Evolutionary conservation across 2,888 invertebrate genomes (phyloP).

Genomic region (Tachina lurida): DNA sequence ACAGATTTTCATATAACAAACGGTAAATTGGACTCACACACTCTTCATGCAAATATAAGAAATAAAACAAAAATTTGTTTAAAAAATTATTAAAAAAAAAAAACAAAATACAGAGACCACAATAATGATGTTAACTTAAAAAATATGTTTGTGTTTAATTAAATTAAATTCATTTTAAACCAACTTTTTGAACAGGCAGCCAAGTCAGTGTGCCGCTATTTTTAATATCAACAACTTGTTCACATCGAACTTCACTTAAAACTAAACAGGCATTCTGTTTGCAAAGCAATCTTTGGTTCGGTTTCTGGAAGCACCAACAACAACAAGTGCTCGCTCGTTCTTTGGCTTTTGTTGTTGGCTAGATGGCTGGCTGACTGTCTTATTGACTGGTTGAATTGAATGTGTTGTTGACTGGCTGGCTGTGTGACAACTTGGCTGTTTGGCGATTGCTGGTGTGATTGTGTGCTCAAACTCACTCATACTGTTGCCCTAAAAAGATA

Average conservation of each 20-base stretch:
- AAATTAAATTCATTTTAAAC: slow-evolving; percentile 44
- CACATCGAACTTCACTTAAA: slow-evolving; percentile 68
- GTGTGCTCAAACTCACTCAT: slow-evolving; percentile 55
- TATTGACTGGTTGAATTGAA: slow-evolving; percentile 10
- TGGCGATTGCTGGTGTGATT: slow-evolving; percentile 33
- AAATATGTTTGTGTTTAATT: slow-evolving; percentile 3
- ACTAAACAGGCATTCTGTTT: slow-evolving; percentile 60
- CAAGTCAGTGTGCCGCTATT: slow-evolving; percentile 56
- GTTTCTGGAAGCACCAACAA: slow-evolving; percentile 40
- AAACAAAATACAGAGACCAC: slow-evolving; percentile 16
- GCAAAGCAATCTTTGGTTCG: slow-evolving; percentile 50
- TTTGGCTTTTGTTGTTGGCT: slow-evolving; percentile 31
- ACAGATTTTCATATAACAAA: slow-evolving; percentile 7
- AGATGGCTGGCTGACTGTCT: slow-evolving; percentile 27
- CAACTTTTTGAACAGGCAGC: slow-evolving; percentile 47
- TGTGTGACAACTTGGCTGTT: slow-evolving; percentile 25
- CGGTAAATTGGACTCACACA: slow-evolving; percentile 23
- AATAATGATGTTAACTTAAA: slow-evolving; percentile 32
- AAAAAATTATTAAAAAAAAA: slow-evolving; percentile 18
- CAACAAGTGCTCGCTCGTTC: slow-evolving; percentile 44
- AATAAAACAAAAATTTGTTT: slow-evolving; percentile 24
- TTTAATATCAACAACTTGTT: slow-evolving; percentile 61
- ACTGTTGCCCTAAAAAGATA: slow-evolving; percentile 32
- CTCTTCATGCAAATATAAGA: background rate
- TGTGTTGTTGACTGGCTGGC: background rate